These are phyloP conservation scores for Catajapyx aquilonaris DNA, from an alignment of 1,140 invertebrate genomes.

Conservation along the genomic window DNA sequence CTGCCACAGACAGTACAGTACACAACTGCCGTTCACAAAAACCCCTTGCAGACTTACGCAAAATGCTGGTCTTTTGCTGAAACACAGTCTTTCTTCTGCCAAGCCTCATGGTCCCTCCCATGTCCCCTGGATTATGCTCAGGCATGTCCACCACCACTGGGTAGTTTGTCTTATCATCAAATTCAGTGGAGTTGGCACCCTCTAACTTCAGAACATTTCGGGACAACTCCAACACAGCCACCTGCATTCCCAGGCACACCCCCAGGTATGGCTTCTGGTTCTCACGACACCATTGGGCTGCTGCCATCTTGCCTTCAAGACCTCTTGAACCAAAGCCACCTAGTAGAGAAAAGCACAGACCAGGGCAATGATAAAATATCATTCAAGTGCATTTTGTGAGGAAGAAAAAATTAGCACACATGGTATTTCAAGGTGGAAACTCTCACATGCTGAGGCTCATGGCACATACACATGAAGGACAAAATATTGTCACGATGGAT, in stretches of 20 bases:
- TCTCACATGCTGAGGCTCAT: slow-evolving; percentile 1
- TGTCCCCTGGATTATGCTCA: slow-evolving; percentile 76
- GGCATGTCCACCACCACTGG: slow-evolving; percentile 96
- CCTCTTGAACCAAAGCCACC: slow-evolving; percentile 93
- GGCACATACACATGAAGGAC: neutral
- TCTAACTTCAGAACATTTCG: slow-evolving; percentile 57
- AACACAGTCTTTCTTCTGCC: slow-evolving; percentile 80
- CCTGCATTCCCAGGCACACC: slow-evolving; percentile 92
- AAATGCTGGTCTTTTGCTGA: slow-evolving; percentile 25
- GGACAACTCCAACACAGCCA: slow-evolving; percentile 88
- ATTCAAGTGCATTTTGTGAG: too few relatives aligned
- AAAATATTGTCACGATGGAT: slow-evolving; percentile 4
- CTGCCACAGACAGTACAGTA: too few relatives aligned
- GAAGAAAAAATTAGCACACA: too few relatives aligned
- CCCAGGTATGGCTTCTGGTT: slow-evolving; percentile 82
- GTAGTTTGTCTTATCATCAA: slow-evolving; percentile 43
- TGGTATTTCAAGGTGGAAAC: too few relatives aligned
- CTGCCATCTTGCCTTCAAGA: slow-evolving; percentile 87
- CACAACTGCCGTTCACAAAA: too few relatives aligned
- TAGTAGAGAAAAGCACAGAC: too few relatives aligned
- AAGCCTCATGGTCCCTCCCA: slow-evolving; percentile 96
- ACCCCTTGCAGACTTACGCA: slow-evolving; percentile 35
- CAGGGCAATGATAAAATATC: too few relatives aligned
- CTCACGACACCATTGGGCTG: slow-evolving; percentile 77
- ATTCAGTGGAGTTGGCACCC: slow-evolving; percentile 75